phyloP scores from a whole-genome alignment of 2,113 vertebrate species.

The Pterocles orientalis region DNA sequence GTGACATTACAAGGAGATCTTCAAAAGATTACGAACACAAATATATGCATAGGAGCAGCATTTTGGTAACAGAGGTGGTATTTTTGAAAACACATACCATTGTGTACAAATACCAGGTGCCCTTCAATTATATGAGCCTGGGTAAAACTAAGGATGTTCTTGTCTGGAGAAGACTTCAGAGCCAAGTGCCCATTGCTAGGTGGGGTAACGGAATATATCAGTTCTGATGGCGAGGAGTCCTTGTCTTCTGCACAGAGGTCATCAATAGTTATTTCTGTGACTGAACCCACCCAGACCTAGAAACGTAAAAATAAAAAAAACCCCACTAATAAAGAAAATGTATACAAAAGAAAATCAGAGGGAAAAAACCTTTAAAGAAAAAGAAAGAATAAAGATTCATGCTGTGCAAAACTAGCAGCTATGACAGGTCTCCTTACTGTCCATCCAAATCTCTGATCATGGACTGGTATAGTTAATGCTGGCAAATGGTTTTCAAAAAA shows the following conservation, averaged over 20 bases:
- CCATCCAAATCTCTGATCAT: neutral
- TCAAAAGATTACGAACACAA: neutral
- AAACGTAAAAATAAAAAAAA: neutral
- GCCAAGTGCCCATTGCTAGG: slow-evolving; percentile 88
- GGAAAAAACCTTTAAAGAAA: neutral
- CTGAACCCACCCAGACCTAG: slow-evolving; percentile 88
- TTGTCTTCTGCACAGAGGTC: slow-evolving; percentile 83
- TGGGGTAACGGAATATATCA: slow-evolving; percentile 82
- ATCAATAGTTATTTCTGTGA: slow-evolving; percentile 81
- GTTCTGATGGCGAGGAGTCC: slow-evolving; percentile 78
- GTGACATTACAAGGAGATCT: neutral
- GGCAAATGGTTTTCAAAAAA: neutral
- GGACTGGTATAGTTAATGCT: neutral
- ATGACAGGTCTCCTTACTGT: neutral
- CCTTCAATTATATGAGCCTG: slow-evolving; percentile 83
- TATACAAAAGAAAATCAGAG: neutral
- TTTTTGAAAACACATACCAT: slow-evolving; percentile 74
- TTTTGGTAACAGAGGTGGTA: neutral
- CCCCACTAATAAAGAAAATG: neutral
- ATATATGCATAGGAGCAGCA: neutral
- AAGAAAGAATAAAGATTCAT: neutral
- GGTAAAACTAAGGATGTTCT: slow-evolving; percentile 85
- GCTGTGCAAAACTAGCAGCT: neutral
- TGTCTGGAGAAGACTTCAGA: slow-evolving; percentile 81
- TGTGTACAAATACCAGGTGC: slow-evolving; percentile 87